Conservation (phyloP, 2,797 vertebrate species). For the Echiichthys vipera region DNA sequence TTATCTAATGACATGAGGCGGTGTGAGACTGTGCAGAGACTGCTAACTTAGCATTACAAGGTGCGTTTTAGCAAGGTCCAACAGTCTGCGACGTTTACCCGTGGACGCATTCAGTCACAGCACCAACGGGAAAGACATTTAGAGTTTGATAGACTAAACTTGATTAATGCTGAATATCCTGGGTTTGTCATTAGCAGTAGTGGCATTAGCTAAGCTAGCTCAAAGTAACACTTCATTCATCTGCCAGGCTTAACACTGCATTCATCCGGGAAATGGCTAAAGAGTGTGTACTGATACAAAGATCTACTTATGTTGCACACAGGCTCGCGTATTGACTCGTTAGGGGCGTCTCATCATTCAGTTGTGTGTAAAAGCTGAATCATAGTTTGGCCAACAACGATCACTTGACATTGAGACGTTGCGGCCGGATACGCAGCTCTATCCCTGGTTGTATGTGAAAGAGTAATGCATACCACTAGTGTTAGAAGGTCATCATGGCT, state of each 20-base stretch:
- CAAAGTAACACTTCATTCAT: constrained; percentile 40
- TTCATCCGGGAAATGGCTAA: no score
- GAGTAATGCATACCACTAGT: rapidly evolving
- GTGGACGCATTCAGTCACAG: rapidly evolving
- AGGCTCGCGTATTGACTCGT: rapidly evolving
- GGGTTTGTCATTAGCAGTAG: not conserved
- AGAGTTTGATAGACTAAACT: rapidly evolving
- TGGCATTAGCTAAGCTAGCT: constrained; percentile 45
- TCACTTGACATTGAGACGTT: constrained; percentile 61
- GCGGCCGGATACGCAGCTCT: not conserved
- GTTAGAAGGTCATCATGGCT: constrained; percentile 30
- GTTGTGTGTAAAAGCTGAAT: not conserved
- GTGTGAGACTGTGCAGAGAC: not conserved
- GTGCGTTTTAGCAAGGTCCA: not conserved
- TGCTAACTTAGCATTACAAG: constrained; percentile 43
- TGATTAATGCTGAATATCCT: not conserved
- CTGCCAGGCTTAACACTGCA: not conserved
- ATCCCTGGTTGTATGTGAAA: rapidly evolving
- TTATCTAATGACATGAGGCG: constrained; percentile 81
- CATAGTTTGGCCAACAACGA: not conserved
- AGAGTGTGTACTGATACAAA: rapidly evolving
- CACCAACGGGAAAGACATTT: rapidly evolving
- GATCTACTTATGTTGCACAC: rapidly evolving
- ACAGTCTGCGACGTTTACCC: not conserved
- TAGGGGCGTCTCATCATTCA: rapidly evolving